Conservation (phyloP, 2,113 vertebrate genomes). For the Lepidiolamprologus cunningtoni region DNA sequence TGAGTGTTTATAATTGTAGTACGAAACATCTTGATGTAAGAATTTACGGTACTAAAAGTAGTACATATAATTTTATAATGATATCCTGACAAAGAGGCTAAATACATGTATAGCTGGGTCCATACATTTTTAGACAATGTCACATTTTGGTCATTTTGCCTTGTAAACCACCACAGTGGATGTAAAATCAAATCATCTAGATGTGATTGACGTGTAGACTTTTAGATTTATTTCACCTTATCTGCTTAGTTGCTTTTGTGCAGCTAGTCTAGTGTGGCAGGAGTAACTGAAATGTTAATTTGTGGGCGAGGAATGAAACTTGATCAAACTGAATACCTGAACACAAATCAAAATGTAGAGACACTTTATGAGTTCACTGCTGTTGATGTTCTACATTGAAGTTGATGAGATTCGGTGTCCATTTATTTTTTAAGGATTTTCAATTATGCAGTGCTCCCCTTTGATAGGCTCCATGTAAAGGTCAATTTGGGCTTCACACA, state of each 20-base stretch:
- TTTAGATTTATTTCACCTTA: not conserved
- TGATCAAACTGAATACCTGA: not conserved
- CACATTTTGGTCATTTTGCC: not conserved
- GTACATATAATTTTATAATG: not conserved
- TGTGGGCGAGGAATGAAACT: not conserved
- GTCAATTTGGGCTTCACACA: conserved; percentile 48
- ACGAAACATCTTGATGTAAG: not conserved
- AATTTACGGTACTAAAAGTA: not conserved
- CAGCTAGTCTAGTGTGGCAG: not conserved
- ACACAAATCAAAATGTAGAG: not conserved
- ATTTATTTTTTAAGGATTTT: conserved; percentile 63
- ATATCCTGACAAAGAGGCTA: not conserved
- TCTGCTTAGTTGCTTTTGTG: not conserved
- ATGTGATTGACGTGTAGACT: not conserved
- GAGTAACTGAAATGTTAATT: not conserved
- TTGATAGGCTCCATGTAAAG: conserved; percentile 49
- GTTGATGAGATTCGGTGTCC: conserved; percentile 37
- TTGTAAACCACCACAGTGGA: not conserved
- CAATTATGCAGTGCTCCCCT: conserved; percentile 39
- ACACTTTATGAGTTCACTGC: not conserved
- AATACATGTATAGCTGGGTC: not conserved
- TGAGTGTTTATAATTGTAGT: not conserved
- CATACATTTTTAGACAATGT: not conserved
- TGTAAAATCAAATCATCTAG: not conserved
- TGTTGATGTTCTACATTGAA: conserved; percentile 12